Conservation (phyloP, 2,888 invertebrate species). For the Mimachlamys varia region DNA sequence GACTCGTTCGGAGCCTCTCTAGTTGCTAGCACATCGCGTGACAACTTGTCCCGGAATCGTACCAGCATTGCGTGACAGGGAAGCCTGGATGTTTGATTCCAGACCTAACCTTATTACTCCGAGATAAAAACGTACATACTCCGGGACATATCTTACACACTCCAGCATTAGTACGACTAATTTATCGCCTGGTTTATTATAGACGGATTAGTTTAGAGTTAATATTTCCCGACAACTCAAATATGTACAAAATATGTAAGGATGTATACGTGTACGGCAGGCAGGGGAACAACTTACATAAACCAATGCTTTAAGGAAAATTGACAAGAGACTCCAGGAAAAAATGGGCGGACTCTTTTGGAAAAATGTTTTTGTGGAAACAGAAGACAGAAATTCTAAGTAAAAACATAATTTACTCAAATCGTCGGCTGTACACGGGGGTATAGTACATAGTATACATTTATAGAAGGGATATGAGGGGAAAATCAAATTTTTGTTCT, state of each 20-base stretch:
- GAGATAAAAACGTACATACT: neutral
- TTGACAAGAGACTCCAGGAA: too few relatives aligned
- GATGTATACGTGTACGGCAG: neutral
- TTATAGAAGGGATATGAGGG: too few relatives aligned
- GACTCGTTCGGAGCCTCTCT: neutral
- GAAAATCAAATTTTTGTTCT: too few relatives aligned
- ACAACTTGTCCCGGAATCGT: neutral
- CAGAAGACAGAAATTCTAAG: neutral
- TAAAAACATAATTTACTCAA: neutral
- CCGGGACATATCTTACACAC: neutral
- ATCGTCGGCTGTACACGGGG: too few relatives aligned
- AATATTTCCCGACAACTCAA: neutral
- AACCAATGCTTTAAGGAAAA: too few relatives aligned
- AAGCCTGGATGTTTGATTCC: neutral
- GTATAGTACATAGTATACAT: too few relatives aligned
- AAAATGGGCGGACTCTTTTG: neutral
- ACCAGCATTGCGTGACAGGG: neutral
- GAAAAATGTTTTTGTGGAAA: neutral
- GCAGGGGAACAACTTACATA: too few relatives aligned
- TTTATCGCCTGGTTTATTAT: neutral
- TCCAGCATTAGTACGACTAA: neutral
- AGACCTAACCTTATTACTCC: slow-evolving; percentile 18
- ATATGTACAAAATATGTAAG: neutral
- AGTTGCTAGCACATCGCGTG: neutral
- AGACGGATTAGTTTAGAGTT: neutral